These are phyloP conservation scores for Ips nitidus DNA, from an alignment of 1,140 invertebrate species.

Conservation along the genomic window DNA sequence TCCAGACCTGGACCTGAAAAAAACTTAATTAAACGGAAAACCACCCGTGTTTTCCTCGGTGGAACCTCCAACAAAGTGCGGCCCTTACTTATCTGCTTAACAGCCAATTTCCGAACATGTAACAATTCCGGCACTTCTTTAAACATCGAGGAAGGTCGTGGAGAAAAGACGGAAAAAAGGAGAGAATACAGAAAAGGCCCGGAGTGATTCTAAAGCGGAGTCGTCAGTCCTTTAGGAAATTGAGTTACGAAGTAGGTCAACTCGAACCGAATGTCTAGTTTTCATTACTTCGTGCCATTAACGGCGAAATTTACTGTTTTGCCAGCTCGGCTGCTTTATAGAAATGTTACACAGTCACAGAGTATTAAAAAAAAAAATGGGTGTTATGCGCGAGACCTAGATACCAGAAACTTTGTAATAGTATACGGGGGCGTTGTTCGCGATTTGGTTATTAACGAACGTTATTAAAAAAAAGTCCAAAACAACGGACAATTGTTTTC, in stretches of 20 bases:
- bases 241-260: constrained; percentile 34
- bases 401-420: constrained; percentile 3
- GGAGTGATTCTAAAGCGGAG: constrained; percentile 25
- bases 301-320: constrained; percentile 31
- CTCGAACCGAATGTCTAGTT: constrained; percentile 30
- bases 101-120: constrained; percentile 7
- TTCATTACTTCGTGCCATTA: constrained; percentile 32
- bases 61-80: background rate
- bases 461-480: background rate
- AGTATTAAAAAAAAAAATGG: constrained; percentile 22
- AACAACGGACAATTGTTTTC: too few species aligned
- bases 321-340: constrained; percentile 21
- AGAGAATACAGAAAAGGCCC: constrained; percentile 8
- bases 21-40: background rate
- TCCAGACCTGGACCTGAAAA: background rate
- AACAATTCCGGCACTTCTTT: constrained; percentile 18
- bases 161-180: constrained; percentile 6
- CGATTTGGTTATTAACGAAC: background rate
- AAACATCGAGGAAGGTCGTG: constrained; percentile 12
- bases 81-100: constrained; percentile 1
- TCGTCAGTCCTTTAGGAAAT: constrained; percentile 32
- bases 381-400: background rate
- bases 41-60: background rate
- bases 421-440: background rate
- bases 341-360: constrained; percentile 26